Conservation (phyloP, 2,113 vertebrate genomes). For the Albula glossodonta region DNA sequence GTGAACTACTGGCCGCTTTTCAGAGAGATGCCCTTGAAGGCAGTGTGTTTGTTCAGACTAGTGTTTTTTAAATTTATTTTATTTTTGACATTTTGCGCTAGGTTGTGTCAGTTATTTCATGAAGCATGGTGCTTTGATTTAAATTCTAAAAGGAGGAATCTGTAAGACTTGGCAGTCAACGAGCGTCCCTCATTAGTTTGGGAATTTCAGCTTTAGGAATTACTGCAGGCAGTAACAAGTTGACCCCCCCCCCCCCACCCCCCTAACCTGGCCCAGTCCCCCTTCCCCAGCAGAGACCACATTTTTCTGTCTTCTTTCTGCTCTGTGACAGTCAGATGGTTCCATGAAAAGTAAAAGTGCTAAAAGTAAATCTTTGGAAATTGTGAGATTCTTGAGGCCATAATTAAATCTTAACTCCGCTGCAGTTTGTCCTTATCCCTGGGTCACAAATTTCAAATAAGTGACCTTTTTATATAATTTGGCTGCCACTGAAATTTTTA, state of each 20-base stretch:
- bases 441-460: too few relatives aligned
- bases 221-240: slow-evolving; percentile 34
- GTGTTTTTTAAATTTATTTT: neutral
- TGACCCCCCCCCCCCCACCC: slow-evolving; percentile 5
- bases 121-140: slow-evolving; percentile 22
- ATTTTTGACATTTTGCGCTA: neutral
- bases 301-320: slow-evolving; percentile 33
- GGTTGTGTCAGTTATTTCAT: slow-evolving; percentile 6
- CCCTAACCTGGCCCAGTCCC: neutral
- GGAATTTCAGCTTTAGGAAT: slow-evolving; percentile 45
- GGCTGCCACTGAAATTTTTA: too few relatives aligned
- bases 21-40: neutral
- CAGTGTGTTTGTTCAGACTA: neutral
- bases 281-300: slow-evolving; percentile 16
- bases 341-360: neutral
- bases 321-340: slow-evolving; percentile 7
- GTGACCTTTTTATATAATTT: too few relatives aligned
- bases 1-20: neutral
- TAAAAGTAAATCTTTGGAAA: neutral
- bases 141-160: slow-evolving; percentile 30
- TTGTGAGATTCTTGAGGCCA: neutral
- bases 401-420: neutral
- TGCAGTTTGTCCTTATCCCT: too few relatives aligned
- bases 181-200: slow-evolving; percentile 46
- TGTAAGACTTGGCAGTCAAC: slow-evolving; percentile 34